phyloP scores from a whole-genome alignment of 2,888 invertebrate genomes.

The Chouioia cunea region DNA sequence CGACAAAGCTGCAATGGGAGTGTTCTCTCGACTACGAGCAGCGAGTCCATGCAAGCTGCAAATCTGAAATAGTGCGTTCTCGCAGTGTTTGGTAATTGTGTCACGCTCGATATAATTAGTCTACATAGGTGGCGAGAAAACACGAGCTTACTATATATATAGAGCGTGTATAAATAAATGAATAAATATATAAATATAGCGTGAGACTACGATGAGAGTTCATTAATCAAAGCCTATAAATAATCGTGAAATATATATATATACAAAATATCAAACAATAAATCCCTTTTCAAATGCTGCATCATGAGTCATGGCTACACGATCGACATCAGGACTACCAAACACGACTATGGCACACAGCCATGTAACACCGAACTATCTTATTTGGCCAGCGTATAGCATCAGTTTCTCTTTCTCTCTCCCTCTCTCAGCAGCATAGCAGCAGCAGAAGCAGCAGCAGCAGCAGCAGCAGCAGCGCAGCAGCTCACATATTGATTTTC shows the following conservation, averaged over 20 bases:
- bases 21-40: too few species aligned
- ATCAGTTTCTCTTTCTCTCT: conserved; percentile 2
- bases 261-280: neutral
- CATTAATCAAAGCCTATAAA: neutral
- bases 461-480: neutral
- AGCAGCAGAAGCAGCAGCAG: neutral
- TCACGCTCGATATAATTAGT: too few species aligned
- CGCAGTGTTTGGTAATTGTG: too few species aligned
- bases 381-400: neutral
- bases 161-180: too few species aligned
- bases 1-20: too few species aligned
- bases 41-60: too few species aligned
- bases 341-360: too few species aligned
- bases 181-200: too few species aligned
- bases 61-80: too few species aligned
- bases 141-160: too few species aligned
- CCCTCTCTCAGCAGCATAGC: neutral
- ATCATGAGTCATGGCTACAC: conserved; percentile 16
- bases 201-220: neutral
- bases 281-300: conserved; percentile 10
- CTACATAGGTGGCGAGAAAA: too few species aligned
- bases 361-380: too few species aligned
- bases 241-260: neutral
- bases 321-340: conserved; percentile 4
- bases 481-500: conserved; percentile 29